phyloP scores from a whole-genome alignment of 2,888 invertebrate genomes.

The Lymantria dispar region DNA sequence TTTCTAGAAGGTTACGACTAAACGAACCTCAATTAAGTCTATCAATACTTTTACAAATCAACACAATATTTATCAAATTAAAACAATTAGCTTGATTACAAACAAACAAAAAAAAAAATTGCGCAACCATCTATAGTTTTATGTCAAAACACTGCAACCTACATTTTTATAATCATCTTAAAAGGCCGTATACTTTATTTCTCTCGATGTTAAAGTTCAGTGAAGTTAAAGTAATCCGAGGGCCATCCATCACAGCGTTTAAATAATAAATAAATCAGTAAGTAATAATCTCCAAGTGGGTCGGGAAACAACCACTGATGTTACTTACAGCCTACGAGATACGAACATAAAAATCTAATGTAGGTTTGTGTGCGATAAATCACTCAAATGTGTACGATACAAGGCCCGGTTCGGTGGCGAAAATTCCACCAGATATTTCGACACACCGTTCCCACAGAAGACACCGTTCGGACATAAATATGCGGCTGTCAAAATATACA shows the following conservation, averaged over 20 bases:
- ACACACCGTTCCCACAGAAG: constrained; percentile 60
- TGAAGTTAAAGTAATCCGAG: constrained; percentile 19
- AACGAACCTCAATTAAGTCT: constrained; percentile 17
- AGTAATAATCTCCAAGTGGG: constrained; percentile 58
- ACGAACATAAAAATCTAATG: constrained; percentile 73
- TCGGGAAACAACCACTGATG: constrained; percentile 46
- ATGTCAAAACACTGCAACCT: constrained; percentile 34
- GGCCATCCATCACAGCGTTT: constrained; percentile 62
- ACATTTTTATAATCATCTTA: constrained; percentile 16
- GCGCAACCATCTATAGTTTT: constrained; percentile 25
- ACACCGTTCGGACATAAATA: constrained; percentile 25
- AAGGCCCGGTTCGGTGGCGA: constrained; percentile 57
- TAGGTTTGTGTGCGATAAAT: constrained; percentile 62
- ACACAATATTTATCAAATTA: constrained; percentile 21
- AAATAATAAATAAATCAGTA: constrained; percentile 75
- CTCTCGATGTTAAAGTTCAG: constrained; percentile 31
- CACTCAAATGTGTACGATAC: constrained; percentile 40
- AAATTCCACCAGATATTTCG: constrained; percentile 57
- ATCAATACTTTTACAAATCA: constrained; percentile 22
- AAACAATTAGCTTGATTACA: constrained; percentile 32
- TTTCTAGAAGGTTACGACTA: too few species aligned
- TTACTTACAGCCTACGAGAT: constrained; percentile 72
- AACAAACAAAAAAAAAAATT: constrained; percentile 22
- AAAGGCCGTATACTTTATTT: constrained; percentile 32
- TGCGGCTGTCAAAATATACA: constrained; percentile 30